Percentiles rank a stretch among this genome's conserved stretches.
phyloP scores from a whole-genome alignment of 2,888 invertebrate genomes.

The Saturnia pavonia region DNA sequence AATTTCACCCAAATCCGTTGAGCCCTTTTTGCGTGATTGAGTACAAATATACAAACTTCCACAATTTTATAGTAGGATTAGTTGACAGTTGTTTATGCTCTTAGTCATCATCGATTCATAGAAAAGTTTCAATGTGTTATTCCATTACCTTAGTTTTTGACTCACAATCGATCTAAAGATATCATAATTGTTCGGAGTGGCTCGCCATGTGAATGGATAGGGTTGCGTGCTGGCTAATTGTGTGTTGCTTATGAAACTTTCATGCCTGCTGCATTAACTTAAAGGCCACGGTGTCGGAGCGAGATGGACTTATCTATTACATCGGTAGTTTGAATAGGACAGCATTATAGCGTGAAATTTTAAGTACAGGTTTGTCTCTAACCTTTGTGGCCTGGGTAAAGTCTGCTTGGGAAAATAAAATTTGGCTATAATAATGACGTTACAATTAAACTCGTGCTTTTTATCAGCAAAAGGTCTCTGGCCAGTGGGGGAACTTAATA shows the following conservation, averaged over 20 bases:
- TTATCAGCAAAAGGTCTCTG: too few relatives aligned
- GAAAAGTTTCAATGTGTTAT: not conserved
- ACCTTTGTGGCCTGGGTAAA: not conserved
- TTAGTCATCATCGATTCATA: not conserved
- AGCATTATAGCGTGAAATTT: not conserved
- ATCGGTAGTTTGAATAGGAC: not conserved
- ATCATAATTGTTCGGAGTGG: conserved; percentile 31
- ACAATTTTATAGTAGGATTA: too few relatives aligned
- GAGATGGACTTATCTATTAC: not conserved
- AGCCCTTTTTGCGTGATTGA: too few relatives aligned
- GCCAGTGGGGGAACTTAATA: not conserved
- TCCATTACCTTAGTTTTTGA: not conserved
- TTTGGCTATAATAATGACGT: not conserved
- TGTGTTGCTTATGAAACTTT: conserved; percentile 25
- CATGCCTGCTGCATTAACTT: conserved; percentile 30
- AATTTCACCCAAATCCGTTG: too few relatives aligned
- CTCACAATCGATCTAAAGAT: not conserved
- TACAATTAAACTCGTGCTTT: not conserved
- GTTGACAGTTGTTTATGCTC: too few relatives aligned
- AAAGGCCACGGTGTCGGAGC: conserved; percentile 11
- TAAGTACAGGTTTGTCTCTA: not conserved
- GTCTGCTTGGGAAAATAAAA: not conserved
- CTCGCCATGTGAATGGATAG: conserved; percentile 47
- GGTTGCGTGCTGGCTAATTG: conserved; percentile 65
- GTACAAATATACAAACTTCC: too few relatives aligned